phyloP scores from a whole-genome alignment of 2,797 vertebrate genomes.

The Hipposideros larvatus region DNA sequence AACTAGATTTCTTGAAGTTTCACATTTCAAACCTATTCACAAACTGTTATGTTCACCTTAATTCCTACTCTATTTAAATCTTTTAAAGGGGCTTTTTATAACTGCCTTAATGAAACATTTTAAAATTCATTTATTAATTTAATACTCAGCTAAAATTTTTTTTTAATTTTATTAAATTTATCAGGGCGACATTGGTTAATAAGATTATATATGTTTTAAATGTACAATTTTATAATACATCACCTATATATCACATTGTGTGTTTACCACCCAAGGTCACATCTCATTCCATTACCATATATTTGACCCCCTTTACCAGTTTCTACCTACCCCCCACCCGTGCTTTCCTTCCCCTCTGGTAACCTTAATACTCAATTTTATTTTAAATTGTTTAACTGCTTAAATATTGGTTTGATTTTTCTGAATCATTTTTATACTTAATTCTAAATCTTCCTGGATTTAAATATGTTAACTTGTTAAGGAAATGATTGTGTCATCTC shows the following conservation, averaged over 20 bases:
- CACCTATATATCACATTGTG: too few relatives aligned
- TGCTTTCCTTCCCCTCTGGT: not conserved
- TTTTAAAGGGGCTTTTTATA: not conserved
- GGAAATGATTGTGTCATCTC: not conserved
- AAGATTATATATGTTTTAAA: too few relatives aligned
- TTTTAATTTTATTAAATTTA: too few relatives aligned
- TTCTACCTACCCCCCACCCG: not conserved
- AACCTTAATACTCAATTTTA: not conserved
- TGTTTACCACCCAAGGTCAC: too few relatives aligned
- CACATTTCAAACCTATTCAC: slow-evolving; percentile 1
- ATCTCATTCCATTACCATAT: too few relatives aligned
- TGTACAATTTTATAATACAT: too few relatives aligned
- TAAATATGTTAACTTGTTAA: not conserved
- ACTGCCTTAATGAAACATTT: not conserved
- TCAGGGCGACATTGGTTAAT: too few relatives aligned
- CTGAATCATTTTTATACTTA: slow-evolving; percentile 1
- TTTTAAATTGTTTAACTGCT: slow-evolving; percentile 5
- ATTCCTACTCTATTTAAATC: not conserved
- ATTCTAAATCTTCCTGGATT: not conserved
- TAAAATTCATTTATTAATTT: not conserved
- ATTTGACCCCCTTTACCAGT: too few relatives aligned
- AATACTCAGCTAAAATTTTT: not conserved
- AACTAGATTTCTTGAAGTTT: slow-evolving; percentile 22
- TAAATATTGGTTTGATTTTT: not conserved
- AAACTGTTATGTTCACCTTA: not conserved